These are phyloP conservation scores for Triplophysa tibetana DNA, from an alignment of 2,113 vertebrate species.

Conservation along the genomic window DNA sequence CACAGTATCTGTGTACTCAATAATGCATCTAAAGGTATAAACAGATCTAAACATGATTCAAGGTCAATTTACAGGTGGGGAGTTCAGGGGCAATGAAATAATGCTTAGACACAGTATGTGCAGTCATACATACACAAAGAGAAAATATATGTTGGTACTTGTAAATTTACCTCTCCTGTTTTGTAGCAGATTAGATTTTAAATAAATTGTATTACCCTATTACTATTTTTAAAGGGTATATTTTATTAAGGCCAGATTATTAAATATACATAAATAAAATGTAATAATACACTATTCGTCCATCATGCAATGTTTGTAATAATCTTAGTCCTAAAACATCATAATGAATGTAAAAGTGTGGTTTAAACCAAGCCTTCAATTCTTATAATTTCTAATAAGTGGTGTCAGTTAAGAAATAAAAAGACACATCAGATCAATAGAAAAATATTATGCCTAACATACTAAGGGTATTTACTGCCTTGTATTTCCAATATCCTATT, in stretches of 20 bases:
- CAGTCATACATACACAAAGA: not conserved
- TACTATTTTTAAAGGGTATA: not conserved
- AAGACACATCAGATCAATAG: not conserved
- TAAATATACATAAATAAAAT: not conserved
- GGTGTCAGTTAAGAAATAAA: not conserved
- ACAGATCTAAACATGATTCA: not conserved
- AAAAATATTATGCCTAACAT: not conserved
- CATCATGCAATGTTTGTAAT: too few relatives aligned
- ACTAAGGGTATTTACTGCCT: not conserved
- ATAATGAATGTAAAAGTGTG: not conserved
- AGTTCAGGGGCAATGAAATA: not conserved
- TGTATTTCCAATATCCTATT: not conserved
- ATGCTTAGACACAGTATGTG: not conserved
- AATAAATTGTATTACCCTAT: not conserved
- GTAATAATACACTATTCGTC: too few relatives aligned
- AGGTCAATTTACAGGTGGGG: slow-evolving; percentile 10
- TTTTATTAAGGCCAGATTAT: not conserved
- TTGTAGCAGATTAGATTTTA: not conserved
- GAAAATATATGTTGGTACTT: not conserved
- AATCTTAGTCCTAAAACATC: not conserved
- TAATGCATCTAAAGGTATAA: not conserved
- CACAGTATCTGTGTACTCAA: not conserved
- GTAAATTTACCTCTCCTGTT: not conserved
- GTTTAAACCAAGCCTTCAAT: not conserved
- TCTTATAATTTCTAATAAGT: not conserved